Conservation (phyloP, 2,797 vertebrate genomes). For the Myotis findleyi region DNA sequence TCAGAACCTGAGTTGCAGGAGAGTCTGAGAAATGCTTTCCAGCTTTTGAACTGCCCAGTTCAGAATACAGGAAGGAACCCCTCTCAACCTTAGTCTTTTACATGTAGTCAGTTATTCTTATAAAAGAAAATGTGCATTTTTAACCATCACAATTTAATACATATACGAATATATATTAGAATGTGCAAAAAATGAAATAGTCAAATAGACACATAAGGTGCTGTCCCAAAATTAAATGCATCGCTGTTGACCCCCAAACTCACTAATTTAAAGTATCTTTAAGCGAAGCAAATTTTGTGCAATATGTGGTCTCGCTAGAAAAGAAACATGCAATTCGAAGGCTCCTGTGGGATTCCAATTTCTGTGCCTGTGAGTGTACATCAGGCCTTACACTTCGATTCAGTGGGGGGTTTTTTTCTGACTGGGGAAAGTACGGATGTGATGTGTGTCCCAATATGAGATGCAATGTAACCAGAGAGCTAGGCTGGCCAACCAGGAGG, state of each 20-base stretch:
- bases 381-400: slow-evolving; percentile 1
- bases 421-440: background rate
- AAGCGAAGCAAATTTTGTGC: background rate
- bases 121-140: background rate
- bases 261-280: slow-evolving; percentile 13
- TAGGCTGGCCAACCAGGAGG: background rate
- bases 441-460: background rate
- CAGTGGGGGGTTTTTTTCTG: background rate
- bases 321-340: background rate
- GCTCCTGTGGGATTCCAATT: background rate
- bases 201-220: background rate
- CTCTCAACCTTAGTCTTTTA: background rate
- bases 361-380: background rate
- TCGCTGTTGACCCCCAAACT: background rate
- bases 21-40: slow-evolving; percentile 26
- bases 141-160: background rate
- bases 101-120: background rate
- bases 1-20: background rate
- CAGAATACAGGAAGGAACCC: background rate
- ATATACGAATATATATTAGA: background rate
- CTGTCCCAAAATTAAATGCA: slow-evolving; percentile 40
- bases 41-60: background rate
- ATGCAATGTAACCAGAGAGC: background rate
- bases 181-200: background rate
- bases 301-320: slow-evolving; percentile 4